These are phyloP conservation scores for Mola mola DNA, from an alignment of 2,113 vertebrate species.

Conservation along the genomic window DNA sequence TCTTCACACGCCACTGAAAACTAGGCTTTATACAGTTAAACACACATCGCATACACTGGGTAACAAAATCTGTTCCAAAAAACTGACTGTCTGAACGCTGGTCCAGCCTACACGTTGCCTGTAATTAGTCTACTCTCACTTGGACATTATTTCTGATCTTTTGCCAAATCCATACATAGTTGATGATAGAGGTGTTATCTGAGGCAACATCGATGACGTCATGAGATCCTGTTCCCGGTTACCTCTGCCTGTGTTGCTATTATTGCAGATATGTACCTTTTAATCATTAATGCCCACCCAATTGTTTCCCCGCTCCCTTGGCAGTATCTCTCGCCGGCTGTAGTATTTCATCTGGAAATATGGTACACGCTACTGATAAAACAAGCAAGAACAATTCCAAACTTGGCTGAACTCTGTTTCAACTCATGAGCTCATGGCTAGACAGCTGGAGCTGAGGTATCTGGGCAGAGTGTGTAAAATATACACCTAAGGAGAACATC, in stretches of 20 bases:
- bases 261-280: constrained; percentile 79
- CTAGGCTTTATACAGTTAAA: too few species aligned
- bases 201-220: constrained; percentile 77
- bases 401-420: constrained; percentile 82
- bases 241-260: constrained; percentile 75
- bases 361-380: constrained; percentile 78
- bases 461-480: constrained; percentile 42
- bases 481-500: constrained; percentile 28
- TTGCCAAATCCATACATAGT: constrained; percentile 75
- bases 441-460: constrained; percentile 70
- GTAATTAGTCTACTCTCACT: constrained; percentile 68
- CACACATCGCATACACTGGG: too few species aligned
- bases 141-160: constrained; percentile 66
- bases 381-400: constrained; percentile 68
- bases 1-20: neutral
- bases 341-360: constrained; percentile 78
- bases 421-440: constrained; percentile 77
- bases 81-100: too few species aligned
- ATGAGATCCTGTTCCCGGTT: constrained; percentile 73
- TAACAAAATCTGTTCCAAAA: too few species aligned
- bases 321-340: constrained; percentile 70
- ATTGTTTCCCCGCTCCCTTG: constrained; percentile 64
- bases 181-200: constrained; percentile 78
- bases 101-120: constrained; percentile 10
- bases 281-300: constrained; percentile 78